Conservation (phyloP, 2,797 vertebrate species). For the Myripristis jacobus region DNA sequence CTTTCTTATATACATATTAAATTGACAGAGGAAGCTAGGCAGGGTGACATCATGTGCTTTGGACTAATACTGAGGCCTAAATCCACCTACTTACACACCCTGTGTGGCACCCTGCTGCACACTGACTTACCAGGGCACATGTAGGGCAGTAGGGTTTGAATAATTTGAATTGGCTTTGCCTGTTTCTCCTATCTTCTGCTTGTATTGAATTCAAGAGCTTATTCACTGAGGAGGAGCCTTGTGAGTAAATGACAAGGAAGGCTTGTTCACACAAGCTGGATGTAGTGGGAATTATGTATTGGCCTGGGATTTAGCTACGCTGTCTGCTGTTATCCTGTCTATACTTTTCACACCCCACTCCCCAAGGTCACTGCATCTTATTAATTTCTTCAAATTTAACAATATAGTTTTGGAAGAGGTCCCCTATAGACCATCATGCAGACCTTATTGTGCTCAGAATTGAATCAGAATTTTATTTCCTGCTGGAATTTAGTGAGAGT, state of each 20-base stretch:
- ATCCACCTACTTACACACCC: slow-evolving; percentile 74
- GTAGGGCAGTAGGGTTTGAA: slow-evolving; percentile 76
- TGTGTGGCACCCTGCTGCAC: slow-evolving; percentile 68
- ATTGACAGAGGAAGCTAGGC: slow-evolving; percentile 55
- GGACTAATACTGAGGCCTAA: slow-evolving; percentile 76
- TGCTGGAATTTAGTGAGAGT: neutral
- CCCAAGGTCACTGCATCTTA: slow-evolving; percentile 58
- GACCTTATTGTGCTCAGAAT: slow-evolving; percentile 8
- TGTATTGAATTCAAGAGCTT: slow-evolving; percentile 14
- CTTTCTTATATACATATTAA: slow-evolving; percentile 31
- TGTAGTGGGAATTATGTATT: slow-evolving; percentile 63
- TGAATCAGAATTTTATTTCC: slow-evolving; percentile 2
- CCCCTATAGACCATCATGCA: neutral
- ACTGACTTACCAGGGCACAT: slow-evolving; percentile 69
- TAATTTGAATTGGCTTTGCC: slow-evolving; percentile 53
- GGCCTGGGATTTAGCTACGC: slow-evolving; percentile 39
- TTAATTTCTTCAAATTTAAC: slow-evolving; percentile 7
- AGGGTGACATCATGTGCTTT: slow-evolving; percentile 78
- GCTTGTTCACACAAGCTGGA: slow-evolving; percentile 52
- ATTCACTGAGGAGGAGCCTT: slow-evolving; percentile 27
- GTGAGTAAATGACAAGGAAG: slow-evolving; percentile 32
- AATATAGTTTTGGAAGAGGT: neutral
- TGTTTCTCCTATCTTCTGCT: slow-evolving; percentile 15
- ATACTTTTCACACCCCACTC: slow-evolving; percentile 37
- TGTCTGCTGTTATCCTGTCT: slow-evolving; percentile 52